Evolutionary conservation across 2,888 invertebrate genomes (phyloP), one percentile per base, ranked within the genome.

Genomic region (Drosophila peninsularis): DNA sequence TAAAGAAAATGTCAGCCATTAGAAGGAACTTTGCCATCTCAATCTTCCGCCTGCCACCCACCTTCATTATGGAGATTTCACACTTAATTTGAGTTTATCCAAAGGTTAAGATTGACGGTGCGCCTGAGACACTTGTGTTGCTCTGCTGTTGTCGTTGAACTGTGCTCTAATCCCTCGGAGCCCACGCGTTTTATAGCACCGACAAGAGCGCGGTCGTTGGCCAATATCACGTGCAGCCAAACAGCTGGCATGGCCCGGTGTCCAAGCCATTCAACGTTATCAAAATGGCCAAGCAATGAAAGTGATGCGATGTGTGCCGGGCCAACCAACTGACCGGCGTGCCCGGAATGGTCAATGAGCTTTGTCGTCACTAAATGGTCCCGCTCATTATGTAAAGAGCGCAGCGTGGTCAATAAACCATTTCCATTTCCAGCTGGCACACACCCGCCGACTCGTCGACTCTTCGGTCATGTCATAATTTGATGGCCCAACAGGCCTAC

Each of bases 61-160:
- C 91, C 91, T 91, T 91, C 91, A 91, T 91, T 90, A 56, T 70
- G 67, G 89, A 80, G 90, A 91, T 91, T 91, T 90, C 90, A 80
- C 75, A 79, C 90, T 91, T 91, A 74, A 69, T 75, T 89, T 86
- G 81, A 81, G 82, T 80, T 39, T 71, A 88, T 86, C 85, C 87
- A 89, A 90, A 87, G 80, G 69, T 71, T 75, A 63, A 68, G 71
- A 79, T 78, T 78, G 74, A 73, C 77, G 78, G 71, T 44, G 79
- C 67, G 71, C 61, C 73, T 61, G 68, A 78, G 75, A 79, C 77
- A 82, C 86, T 84, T 68, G 86, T 45, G 10, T 54, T 56, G 47
- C 71, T 80, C 21, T 80, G 69, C 84, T 89, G 88, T 76, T 87
- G 81, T 80, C 85, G 72, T 56, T 88, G 75, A 82, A 91, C 91